Evolutionary conservation across 92 coral and sea anemone genomes (phyloP), one percentile per base, ranked within the genome.

Genomic region (Phenganax subtilis): DNA sequence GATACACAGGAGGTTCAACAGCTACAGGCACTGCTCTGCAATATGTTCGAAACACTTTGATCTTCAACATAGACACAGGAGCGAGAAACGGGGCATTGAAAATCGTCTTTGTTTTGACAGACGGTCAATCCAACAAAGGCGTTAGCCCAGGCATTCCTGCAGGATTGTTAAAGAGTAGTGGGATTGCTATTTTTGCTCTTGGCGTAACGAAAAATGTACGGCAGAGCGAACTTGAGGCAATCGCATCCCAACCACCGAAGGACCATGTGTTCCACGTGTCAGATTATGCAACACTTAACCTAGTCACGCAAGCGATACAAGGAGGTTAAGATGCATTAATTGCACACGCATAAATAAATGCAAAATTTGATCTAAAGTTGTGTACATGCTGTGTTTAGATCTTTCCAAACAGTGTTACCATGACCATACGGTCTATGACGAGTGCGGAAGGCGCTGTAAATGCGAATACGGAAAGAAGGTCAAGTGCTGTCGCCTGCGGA

Each of bases 401-500:
- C 47, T 37, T 37, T 37, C 47, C 47, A 37, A 37, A 37, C 47
- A 37, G 47, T 37, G 47, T 5, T 37, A 37, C 47, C 47, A 37
- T 37, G 47, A 5, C 47, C 47, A 37, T 37, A 37, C 47, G 47
- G 53, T 68, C 12, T 68, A 68, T 11, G 73, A 68, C n/a, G 73
- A 27, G 11, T 68, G 73, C 31, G 73, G 73, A 30, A 68, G 73
- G 11, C 30, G 52, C 10, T 91, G 92, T 55, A 72, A 51, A 78
- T 91, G 96, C 58, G 29, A 51, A 29, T 54, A 87, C 28, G 90
- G 92, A 16, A 71, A 60, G 14, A 82, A 85, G 63, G 63, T 76
- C 20, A 31, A 75, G 14, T 89, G 96, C 67, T 84, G 85, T 72
- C 92, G 92, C 1, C 60, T 87, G 30, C 87, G 96, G 31, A 87